Evolutionary conservation across 2,113 vertebrate species (phyloP).

Genomic region (Podocnemis expansa): DNA sequence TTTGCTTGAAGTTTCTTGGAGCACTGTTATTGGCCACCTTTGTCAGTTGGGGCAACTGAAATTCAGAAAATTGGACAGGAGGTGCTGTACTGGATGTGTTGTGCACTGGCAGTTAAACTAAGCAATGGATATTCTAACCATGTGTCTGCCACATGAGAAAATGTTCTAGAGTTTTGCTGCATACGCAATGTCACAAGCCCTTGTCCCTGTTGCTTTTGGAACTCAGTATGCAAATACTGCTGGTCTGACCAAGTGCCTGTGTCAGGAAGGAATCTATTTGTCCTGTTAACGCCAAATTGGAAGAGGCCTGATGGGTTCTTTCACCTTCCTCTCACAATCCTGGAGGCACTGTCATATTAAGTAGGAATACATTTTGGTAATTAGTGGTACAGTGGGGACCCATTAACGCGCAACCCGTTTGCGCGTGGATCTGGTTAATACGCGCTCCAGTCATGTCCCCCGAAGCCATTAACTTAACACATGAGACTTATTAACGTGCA

Average conservation of each 20-base stretch:
- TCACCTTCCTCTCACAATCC: not conserved
- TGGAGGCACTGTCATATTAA: not conserved
- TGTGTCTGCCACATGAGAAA: not conserved
- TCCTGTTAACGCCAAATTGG: not conserved
- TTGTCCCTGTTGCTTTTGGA: fast-evolving
- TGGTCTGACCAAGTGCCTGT: not conserved
- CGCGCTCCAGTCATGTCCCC: too few relatives aligned
- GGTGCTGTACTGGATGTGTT: fast-evolving
- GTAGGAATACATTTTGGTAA: not conserved
- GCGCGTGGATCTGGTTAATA: too few relatives aligned
- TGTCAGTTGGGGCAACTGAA: not conserved
- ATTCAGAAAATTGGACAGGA: not conserved
- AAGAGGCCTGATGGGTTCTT: not conserved
- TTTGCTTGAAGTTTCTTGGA: not conserved
- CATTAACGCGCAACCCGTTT: too few relatives aligned
- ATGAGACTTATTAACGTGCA: too few relatives aligned
- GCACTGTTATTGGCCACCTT: not conserved
- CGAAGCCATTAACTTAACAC: too few relatives aligned
- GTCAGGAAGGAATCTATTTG: not conserved
- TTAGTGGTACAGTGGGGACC: too few relatives aligned
- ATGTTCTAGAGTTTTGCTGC: not conserved
- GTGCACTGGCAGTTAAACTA: not conserved
- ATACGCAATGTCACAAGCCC: not conserved
- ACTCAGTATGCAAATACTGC: not conserved
- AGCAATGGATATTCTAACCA: not conserved